A percentile compares a stretch with the other conserved stretches of the same genome.
phyloP scores from a whole-genome alignment of 2,888 invertebrate species.

The Chironomus tentans region DNA sequence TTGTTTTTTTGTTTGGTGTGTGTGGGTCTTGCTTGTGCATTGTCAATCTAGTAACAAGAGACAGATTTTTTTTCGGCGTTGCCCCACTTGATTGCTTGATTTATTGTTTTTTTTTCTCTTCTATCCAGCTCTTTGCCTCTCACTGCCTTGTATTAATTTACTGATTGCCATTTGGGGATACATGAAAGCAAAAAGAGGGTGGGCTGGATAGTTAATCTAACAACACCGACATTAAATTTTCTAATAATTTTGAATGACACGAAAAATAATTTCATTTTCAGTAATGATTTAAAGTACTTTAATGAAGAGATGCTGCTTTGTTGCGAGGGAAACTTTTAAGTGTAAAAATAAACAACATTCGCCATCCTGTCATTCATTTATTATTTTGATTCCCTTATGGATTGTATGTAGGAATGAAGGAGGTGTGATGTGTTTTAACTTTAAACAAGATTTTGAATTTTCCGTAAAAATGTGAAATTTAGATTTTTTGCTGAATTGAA shows the following conservation, averaged over 20 bases:
- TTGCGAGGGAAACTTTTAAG: too few species aligned
- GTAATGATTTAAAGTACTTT: too few species aligned
- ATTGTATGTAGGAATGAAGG: too few species aligned
- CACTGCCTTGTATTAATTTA: neutral
- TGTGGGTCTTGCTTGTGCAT: neutral
- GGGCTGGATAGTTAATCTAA: neutral
- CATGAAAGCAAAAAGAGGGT: neutral
- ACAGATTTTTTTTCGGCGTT: neutral
- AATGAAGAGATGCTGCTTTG: too few species aligned
- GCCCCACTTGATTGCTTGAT: slow-evolving; percentile 19
- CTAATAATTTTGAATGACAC: neutral
- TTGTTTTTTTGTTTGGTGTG: neutral
- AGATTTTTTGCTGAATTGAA: too few species aligned
- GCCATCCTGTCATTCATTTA: too few species aligned
- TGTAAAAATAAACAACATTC: too few species aligned
- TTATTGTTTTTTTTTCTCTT: slow-evolving; percentile 5
- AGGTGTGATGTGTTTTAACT: too few species aligned
- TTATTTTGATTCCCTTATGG: too few species aligned
- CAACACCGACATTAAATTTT: neutral
- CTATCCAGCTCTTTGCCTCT: neutral
- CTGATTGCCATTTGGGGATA: neutral
- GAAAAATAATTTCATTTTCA: too few species aligned
- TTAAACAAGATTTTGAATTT: too few species aligned
- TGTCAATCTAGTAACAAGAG: neutral
- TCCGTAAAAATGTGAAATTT: too few species aligned